Base-by-base conservation (phyloP, 2,797 vertebrate species). In the Fistularia tabacaria region DNA sequence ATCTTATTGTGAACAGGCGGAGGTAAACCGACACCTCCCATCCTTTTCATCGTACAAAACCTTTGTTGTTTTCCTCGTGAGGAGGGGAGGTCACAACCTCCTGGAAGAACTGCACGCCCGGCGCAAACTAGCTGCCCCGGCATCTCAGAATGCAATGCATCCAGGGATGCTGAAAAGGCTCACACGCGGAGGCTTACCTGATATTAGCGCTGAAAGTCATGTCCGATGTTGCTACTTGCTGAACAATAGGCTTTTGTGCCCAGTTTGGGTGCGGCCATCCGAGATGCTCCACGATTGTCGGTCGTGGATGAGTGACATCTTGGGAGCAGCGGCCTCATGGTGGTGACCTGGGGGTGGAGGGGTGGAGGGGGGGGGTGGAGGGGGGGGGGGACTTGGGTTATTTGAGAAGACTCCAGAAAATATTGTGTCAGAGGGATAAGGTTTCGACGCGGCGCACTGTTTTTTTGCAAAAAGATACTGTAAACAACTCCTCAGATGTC, bases 41-140 rank as follows among this genome's bases (percentile, higher is more conserved):
- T 25, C 25, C 67, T 77, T 88, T 87, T 89, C 70, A 86, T 78
- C 71, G 37, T 6, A 69, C 65, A 79, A 79, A 81, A 71, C 71
- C 70, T 69, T 73, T 64, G 64, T 83, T 84, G 75, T 79, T 87
- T 71, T 51, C 55, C 64, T 73, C 37, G 25, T 2, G 25, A 5
- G 25, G 25, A 5, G 25, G 25, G 25, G 25, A 5, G 25, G 25
- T 25, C 25, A 25, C 25, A 25, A 25, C 25, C 25, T 25, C 25
- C 25, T 3, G 25, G 25, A 25, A 25, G 25, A 25, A 25, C 25
- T 25, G 25, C 25, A 5, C 25, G 5, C 25, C 25, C 2, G 25
- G 25, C 25, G 25, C 25, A 25, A 25, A 25, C 25, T 25, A 25
- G 5, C 25, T 5, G 25, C 2, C 25, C 25, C 5, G 25, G 2